Percentiles rank a stretch among this genome's conserved stretches.
Evolutionary conservation across 2,888 invertebrate species (phyloP).

Genomic region (Diarsia mendica): DNA sequence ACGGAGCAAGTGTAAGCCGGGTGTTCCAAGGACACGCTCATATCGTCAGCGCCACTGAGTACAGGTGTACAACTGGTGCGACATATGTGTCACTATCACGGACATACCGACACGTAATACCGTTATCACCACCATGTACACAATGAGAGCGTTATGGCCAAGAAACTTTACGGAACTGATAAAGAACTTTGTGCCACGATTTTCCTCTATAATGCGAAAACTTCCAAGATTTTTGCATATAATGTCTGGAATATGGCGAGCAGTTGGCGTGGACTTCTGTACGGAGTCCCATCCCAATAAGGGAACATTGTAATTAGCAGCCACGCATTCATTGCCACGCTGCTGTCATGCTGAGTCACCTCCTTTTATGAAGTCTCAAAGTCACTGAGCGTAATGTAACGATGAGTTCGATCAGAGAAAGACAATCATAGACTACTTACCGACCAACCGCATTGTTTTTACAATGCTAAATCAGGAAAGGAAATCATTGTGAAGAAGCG

Average conservation of each 20-base stretch:
- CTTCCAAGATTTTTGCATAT: neutral
- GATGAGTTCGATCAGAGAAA: neutral
- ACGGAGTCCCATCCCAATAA: slow-evolving; percentile 26
- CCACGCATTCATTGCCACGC: slow-evolving; percentile 51
- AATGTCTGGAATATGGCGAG: neutral
- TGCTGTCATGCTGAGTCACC: slow-evolving; percentile 48
- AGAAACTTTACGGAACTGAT: neutral
- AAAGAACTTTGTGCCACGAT: neutral
- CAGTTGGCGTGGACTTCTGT: slow-evolving; percentile 2
- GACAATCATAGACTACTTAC: neutral
- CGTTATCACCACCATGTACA: slow-evolving; percentile 23
- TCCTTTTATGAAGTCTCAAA: slow-evolving; percentile 55
- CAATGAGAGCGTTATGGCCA: neutral
- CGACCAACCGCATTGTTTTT: too few species aligned
- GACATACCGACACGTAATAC: slow-evolving; percentile 36
- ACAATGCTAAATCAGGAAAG: too few species aligned
- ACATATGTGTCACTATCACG: neutral
- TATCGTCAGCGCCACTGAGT: slow-evolving; percentile 10
- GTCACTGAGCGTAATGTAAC: slow-evolving; percentile 33
- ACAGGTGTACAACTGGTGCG: slow-evolving; percentile 28
- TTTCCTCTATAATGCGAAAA: neutral
- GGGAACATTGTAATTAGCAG: slow-evolving; percentile 54
- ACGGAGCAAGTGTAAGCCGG: slow-evolving; percentile 9
- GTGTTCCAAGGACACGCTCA: slow-evolving; percentile 11
- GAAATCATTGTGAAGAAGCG: neutral